These are phyloP conservation scores for Stenodera caucasica DNA, from an alignment of 2,888 invertebrate species.

Conservation along the genomic window DNA sequence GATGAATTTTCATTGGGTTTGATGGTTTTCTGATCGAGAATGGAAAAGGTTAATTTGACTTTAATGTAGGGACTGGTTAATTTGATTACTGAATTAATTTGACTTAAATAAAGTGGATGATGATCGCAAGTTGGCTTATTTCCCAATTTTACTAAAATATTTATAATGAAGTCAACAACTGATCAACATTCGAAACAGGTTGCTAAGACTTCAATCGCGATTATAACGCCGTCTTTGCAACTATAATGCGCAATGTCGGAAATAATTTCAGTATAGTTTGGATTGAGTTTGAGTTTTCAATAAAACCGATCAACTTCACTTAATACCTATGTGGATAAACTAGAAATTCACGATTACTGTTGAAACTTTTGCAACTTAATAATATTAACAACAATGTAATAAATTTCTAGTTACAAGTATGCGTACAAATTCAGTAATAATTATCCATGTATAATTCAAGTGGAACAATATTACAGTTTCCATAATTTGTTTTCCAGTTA, in stretches of 20 bases:
- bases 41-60: constrained; percentile 4
- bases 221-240: too few species aligned
- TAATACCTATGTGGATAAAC: too few species aligned
- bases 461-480: constrained; percentile 31
- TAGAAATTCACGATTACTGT: constrained; percentile 7
- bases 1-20: constrained; percentile 4
- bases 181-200: too few species aligned
- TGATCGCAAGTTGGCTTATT: too few species aligned
- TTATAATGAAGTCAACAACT: too few species aligned
- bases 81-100: background rate
- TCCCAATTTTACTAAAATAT: too few species aligned
- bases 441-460: constrained; percentile 32
- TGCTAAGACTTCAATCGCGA: too few species aligned
- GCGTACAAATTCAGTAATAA: constrained; percentile 32
- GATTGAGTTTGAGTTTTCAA: too few species aligned
- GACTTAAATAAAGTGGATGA: background rate
- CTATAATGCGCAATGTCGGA: too few species aligned
- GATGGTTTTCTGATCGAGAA: background rate
- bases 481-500: constrained; percentile 30
- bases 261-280: too few species aligned
- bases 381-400: constrained; percentile 23
- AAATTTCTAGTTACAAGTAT: constrained; percentile 27
- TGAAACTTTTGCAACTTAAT: constrained; percentile 17
- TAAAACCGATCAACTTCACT: background rate
- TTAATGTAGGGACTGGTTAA: background rate